These are phyloP conservation scores for Polia nebulosa DNA, from an alignment of 2,888 invertebrate genomes.

Conservation along the genomic window DNA sequence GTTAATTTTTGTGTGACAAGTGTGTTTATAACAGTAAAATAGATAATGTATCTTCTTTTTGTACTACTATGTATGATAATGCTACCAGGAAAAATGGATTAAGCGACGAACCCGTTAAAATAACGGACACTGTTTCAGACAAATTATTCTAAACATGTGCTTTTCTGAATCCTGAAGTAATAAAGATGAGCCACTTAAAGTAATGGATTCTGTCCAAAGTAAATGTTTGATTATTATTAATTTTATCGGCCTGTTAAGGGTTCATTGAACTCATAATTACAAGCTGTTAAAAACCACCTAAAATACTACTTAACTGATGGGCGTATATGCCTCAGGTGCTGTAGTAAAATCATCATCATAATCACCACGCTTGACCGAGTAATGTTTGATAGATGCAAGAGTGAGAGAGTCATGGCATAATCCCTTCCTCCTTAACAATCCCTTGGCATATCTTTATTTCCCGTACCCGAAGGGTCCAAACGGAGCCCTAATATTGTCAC, in stretches of 20 bases:
- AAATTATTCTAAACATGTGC: slow-evolving; percentile 44
- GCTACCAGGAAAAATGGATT: slow-evolving; percentile 58
- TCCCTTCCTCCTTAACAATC: too few relatives aligned
- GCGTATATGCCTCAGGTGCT: too few relatives aligned
- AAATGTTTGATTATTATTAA: slow-evolving; percentile 33
- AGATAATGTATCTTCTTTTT: slow-evolving; percentile 54
- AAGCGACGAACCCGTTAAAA: slow-evolving; percentile 49
- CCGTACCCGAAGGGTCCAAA: too few relatives aligned
- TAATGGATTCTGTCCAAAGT: slow-evolving; percentile 34
- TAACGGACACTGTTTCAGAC: slow-evolving; percentile 44
- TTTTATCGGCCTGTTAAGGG: not conserved
- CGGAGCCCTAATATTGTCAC: too few relatives aligned
- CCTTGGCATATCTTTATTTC: too few relatives aligned
- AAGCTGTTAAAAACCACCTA: too few relatives aligned
- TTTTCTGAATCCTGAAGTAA: slow-evolving; percentile 21
- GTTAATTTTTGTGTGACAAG: slow-evolving; percentile 26
- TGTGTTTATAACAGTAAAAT: slow-evolving; percentile 18
- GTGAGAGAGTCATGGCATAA: too few relatives aligned
- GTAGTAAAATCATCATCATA: too few relatives aligned
- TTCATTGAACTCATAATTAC: slow-evolving; percentile 32
- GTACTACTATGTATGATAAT: slow-evolving; percentile 59
- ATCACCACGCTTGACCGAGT: too few relatives aligned
- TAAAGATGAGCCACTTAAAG: slow-evolving; percentile 28
- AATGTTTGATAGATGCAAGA: too few relatives aligned
- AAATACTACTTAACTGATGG: too few relatives aligned